A percentile compares a stretch with the other conserved stretches of the same genome.
phyloP scores from a whole-genome alignment of 2,888 invertebrate genomes.

The Lepidocyrtoides sp. region DNA sequence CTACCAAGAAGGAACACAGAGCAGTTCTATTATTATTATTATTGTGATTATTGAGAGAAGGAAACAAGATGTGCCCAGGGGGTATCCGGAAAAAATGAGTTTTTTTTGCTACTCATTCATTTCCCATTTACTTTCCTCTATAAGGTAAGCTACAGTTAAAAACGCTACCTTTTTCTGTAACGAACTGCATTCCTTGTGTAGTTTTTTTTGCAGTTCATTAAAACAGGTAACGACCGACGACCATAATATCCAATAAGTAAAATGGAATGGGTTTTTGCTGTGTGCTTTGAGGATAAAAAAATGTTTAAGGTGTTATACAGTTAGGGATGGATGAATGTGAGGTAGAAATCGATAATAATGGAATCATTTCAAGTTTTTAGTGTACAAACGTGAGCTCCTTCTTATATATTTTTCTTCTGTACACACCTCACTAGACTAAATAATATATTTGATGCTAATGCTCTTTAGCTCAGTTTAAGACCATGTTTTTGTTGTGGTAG shows the following conservation, averaged over 20 bases:
- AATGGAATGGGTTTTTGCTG: not conserved
- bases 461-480: no score
- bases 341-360: conserved; percentile 61
- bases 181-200: no score
- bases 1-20: not conserved
- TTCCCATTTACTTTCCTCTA: not conserved
- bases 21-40: not conserved
- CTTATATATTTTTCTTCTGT: not conserved
- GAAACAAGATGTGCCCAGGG: conserved; percentile 21
- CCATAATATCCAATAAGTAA: conserved; percentile 9
- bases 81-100: conserved; percentile 43
- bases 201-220: conserved; percentile 6
- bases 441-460: no score
- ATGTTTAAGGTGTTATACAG: no score
- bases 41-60: conserved; percentile 9
- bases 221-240: conserved; percentile 25
- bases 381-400: not conserved
- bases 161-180: not conserved
- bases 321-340: not conserved
- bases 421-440: no score
- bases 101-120: conserved; percentile 21
- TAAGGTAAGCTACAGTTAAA: not conserved
- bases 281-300: not conserved
- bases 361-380: conserved; percentile 49
- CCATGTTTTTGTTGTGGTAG: no score